A percentile compares a stretch with the other conserved stretches of the same genome.
phyloP scores from a whole-genome alignment of 1,140 invertebrate species.

The Atta cephalotes region DNA sequence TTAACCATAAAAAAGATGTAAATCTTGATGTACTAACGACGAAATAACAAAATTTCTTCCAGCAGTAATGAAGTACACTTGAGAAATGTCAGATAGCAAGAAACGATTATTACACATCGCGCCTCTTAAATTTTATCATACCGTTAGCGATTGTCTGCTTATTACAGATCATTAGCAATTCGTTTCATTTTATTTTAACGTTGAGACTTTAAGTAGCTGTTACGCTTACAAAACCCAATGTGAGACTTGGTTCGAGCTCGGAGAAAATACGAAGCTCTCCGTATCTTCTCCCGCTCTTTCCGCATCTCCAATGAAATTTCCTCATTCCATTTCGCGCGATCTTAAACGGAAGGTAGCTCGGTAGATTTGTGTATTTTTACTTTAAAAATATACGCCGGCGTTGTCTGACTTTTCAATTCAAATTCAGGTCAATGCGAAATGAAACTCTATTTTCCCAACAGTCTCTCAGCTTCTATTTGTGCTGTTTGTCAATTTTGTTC shows the following conservation, averaged over 20 bases:
- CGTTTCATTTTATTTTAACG: conserved; percentile 52
- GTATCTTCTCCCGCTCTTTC: conserved; percentile 8
- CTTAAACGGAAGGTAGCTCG: conserved; percentile 34
- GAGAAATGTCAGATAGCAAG: conserved; percentile 35
- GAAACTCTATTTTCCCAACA: conserved; percentile 35
- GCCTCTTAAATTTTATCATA: conserved; percentile 50
- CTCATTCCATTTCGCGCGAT: conserved; percentile 49
- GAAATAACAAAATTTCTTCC: conserved; percentile 32
- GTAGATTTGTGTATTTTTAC: conserved; percentile 48
- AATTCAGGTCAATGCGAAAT: conserved; percentile 55
- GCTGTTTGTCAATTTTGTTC: conserved; percentile 38
- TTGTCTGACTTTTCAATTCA: conserved; percentile 25
- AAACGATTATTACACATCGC: conserved; percentile 42
- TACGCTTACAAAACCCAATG: neutral
- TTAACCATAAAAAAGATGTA: neutral
- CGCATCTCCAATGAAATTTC: conserved; percentile 29
- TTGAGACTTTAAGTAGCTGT: conserved; percentile 13
- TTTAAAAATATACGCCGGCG: conserved; percentile 11
- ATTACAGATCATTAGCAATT: conserved; percentile 52
- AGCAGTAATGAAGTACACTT: conserved; percentile 28
- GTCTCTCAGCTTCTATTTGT: neutral
- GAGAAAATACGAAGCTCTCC: conserved; percentile 32
- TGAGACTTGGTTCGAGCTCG: neutral
- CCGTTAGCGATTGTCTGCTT: conserved; percentile 26
- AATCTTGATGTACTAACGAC: conserved; percentile 33